These are phyloP conservation scores for Iguana delicatissima DNA, from an alignment of 2,797 vertebrate species.

Conservation along the genomic window DNA sequence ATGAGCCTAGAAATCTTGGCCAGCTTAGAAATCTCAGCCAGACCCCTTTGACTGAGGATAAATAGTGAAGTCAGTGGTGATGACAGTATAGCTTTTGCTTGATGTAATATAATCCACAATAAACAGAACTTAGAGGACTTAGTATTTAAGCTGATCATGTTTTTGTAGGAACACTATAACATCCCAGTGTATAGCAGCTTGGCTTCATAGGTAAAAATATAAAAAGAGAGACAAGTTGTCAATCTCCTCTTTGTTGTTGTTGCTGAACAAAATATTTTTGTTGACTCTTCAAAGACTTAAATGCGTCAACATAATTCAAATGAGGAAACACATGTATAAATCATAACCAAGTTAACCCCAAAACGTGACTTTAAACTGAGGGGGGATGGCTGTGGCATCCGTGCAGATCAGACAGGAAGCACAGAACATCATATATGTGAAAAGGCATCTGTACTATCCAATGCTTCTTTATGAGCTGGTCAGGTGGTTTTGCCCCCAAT, in stretches of 20 bases:
- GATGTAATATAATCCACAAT: background rate
- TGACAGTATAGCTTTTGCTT: slow-evolving; percentile 5
- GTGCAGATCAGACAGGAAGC: background rate
- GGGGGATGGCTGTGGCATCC: background rate
- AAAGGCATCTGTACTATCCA: background rate
- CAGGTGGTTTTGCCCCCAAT: background rate
- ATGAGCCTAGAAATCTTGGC: slow-evolving; percentile 21
- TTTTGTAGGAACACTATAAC: background rate
- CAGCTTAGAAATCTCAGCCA: slow-evolving; percentile 5
- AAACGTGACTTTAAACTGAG: background rate
- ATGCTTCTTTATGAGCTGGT: background rate
- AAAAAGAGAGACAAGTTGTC: background rate
- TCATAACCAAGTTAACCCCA: no score
- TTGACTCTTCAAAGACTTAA: no score
- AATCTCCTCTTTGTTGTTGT: no score
- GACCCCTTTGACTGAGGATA: background rate
- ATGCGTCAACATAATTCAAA: no score
- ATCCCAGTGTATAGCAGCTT: background rate
- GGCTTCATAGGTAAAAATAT: background rate
- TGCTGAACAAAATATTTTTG: no score
- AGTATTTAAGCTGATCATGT: background rate
- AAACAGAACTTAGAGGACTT: background rate
- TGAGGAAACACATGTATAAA: no score
- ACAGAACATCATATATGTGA: no score
- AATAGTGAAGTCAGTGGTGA: background rate